phyloP scores from a whole-genome alignment of 2,797 vertebrate genomes.

The Notolepis coatsorum region DNA sequence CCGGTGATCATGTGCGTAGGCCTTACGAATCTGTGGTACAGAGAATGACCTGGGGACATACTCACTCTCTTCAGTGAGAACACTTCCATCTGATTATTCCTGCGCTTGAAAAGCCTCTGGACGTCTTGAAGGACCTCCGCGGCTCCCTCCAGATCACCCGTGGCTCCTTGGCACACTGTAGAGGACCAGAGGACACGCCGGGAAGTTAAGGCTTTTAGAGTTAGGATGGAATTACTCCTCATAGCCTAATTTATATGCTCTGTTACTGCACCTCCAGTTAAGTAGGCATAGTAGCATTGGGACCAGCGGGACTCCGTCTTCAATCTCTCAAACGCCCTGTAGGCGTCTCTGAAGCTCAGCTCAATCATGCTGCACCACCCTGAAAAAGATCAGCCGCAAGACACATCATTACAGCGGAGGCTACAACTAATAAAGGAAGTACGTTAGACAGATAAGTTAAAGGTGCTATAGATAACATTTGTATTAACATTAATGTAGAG shows the following conservation, averaged over 20 bases:
- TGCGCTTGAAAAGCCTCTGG: slow-evolving; percentile 94
- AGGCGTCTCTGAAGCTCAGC: slow-evolving; percentile 94
- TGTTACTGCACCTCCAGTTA: slow-evolving; percentile 89
- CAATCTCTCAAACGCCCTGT: slow-evolving; percentile 92
- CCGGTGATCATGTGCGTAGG: background rate
- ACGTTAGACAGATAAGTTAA: too few species aligned
- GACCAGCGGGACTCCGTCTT: slow-evolving; percentile 98
- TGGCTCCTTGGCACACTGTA: slow-evolving; percentile 94
- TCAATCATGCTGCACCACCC: slow-evolving; percentile 99
- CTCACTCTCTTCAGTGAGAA: slow-evolving; percentile 92
- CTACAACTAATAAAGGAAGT: background rate
- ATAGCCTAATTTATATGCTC: background rate
- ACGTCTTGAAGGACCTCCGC: slow-evolving; percentile 91
- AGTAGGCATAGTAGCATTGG: slow-evolving; percentile 98
- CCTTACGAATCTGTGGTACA: background rate
- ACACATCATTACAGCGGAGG: background rate
- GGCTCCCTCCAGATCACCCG: slow-evolving; percentile 90
- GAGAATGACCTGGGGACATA: background rate
- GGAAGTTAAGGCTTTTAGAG: slow-evolving; percentile 13
- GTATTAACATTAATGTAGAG: too few species aligned
- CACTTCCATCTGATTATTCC: slow-evolving; percentile 98
- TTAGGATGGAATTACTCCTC: background rate
- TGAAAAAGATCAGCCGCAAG: slow-evolving; percentile 55
- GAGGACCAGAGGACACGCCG: slow-evolving; percentile 13
- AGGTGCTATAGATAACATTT: too few species aligned